Evolutionary conservation across 64 coral and sea anemone genomes (phyloP), one percentile per base, ranked within the genome.

Genomic region (Pocillopora verrucosa): DNA sequence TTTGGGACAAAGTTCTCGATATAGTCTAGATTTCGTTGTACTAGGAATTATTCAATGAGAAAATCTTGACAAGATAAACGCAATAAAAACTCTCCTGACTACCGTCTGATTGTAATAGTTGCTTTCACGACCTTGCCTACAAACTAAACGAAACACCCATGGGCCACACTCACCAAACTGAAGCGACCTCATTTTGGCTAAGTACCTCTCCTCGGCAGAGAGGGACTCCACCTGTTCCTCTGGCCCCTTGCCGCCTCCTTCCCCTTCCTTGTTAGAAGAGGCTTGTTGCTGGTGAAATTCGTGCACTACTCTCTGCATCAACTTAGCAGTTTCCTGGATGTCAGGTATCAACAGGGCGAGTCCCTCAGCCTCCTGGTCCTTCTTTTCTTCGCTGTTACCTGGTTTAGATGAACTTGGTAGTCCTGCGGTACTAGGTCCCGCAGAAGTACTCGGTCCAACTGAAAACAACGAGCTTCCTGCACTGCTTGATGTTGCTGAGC

Each of bases 311-410:
- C 91, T 89, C 56, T 95, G 94, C 24, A 95, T 86, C 74, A 99
- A 56, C 30, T 87, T 87, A 2, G 97, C 94, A 14, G 97, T 99
- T 59, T 89, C 87, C 65, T 99, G 97, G 72, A 99, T 93, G 59
- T 99, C 97, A 51, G 97, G 97, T 74, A 99, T 92, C n/a, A 99
- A 80, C 22, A 91, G 73, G 16, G 97, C 91, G 34, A 99, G 88
- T 2, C 97, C 94, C 64, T 99, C 97, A 13, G 91, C 87, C 10
- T 91, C 91, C 6, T 77, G 63, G 69, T 99, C 94, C 26, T 87
- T 79, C 58, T 89, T 92, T 26, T 84, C 96, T 38, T 98, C 90
- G 10, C 62, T 87, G 0, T 20, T 63, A 56, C 38, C 62, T 41
- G 14, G 36, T 69, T 65, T 65, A 4, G 37, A 41, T 9, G 82